Base-by-base conservation (phyloP, 2,113 vertebrate genomes). In the Steatornis caripensis region DNA sequence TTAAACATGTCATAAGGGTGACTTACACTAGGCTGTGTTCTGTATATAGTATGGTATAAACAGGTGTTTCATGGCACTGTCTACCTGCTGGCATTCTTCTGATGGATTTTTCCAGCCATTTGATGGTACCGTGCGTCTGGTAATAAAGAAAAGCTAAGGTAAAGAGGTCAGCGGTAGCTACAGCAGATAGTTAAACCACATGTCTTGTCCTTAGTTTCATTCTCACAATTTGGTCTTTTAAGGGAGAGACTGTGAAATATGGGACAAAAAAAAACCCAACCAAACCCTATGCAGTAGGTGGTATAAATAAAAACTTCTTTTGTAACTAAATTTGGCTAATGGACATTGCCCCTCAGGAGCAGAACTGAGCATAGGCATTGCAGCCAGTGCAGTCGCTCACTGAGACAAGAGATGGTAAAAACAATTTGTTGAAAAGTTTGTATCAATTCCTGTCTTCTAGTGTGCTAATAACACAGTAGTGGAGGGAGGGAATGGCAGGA, bases 81-180 rank as follows among this genome's bases (percentile, higher is more conserved):
- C 69, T 96, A 82, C 89, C 87, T 96, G 77, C 74, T 94, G 84
- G 30, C 37, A 46, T 54, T 86, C 64, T 65, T 72, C 65, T 91
- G 84, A 76, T 76, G 72, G 81, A 87, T 94, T 96, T 93, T 87
- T 83, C 54, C 62, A 94, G 49, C 53, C 70, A 18, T 83, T 95
- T 90, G 87, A 18, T 87, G 62, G 22, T 93, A 85, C 57, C 18
- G 17, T 64, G 32, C 60, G 78, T 55, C 26, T 92, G 57, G 26
- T 49, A 83, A 94, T 81, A 85, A 72, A 81, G 72, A 45, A 65
- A 23, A 93, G 15, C 36, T 54, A 62, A 96, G 70, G 77, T 84
- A 95, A 92, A 91, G 84, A 91, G 81, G 75, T 96, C 66, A 92
- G 54, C 4, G 0, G 30, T 68, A 85, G 69, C 81, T 80, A 61